phyloP scores from a whole-genome alignment of 2,888 invertebrate genomes.

The Empis stercorea region DNA sequence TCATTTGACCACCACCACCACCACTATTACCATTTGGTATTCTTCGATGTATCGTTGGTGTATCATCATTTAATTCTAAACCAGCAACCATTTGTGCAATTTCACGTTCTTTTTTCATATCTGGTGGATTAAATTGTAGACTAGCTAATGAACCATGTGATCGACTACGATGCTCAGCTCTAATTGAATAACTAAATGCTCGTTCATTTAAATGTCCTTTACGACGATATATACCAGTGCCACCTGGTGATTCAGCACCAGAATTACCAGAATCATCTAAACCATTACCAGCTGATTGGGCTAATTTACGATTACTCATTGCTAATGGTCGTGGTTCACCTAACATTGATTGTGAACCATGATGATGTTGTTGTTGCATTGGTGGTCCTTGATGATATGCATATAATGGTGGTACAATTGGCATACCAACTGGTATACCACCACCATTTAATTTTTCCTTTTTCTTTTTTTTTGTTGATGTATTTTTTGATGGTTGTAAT shows the following conservation, averaged over 20 bases:
- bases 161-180: slow-evolving; percentile 84
- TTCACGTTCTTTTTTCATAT: slow-evolving; percentile 78
- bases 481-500: slow-evolving; percentile 47
- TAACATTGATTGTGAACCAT: slow-evolving; percentile 44
- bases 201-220: slow-evolving; percentile 87
- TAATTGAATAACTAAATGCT: slow-evolving; percentile 85
- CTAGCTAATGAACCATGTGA: slow-evolving; percentile 87
- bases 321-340: slow-evolving; percentile 42
- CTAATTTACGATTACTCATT: slow-evolving; percentile 45
- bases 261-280: slow-evolving; percentile 41
- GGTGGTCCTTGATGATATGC: slow-evolving; percentile 34
- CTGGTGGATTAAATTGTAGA: slow-evolving; percentile 75
- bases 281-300: slow-evolving; percentile 54
- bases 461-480: slow-evolving; percentile 42
- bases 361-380: no score
- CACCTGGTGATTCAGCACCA: slow-evolving; percentile 45
- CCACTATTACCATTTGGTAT: slow-evolving; percentile 16
- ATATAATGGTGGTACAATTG: slow-evolving; percentile 40
- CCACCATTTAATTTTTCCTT: slow-evolving; percentile 34
- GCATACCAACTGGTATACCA: slow-evolving; percentile 34
- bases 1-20: slow-evolving; percentile 24
- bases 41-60: slow-evolving; percentile 29
- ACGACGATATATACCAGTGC: slow-evolving; percentile 78
- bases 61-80: slow-evolving; percentile 64
- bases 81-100: slow-evolving; percentile 91